Base-by-base conservation (phyloP, 2,113 vertebrate species). In the Larimichthys crocea region DNA sequence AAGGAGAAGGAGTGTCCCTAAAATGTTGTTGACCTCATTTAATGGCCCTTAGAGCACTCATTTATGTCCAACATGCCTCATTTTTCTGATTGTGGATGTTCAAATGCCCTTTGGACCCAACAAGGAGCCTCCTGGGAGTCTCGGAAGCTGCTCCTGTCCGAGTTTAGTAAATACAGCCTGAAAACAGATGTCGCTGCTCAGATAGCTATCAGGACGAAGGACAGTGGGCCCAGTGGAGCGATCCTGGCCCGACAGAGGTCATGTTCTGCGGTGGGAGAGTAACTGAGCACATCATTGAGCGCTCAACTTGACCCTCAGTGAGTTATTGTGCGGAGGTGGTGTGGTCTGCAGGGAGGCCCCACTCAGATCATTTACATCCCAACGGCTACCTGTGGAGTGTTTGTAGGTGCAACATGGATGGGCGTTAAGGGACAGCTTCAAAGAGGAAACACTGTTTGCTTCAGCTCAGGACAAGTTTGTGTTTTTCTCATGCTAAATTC, bases 111-210 rank as follows among this genome's bases (percentile, higher is more conserved):
- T 75, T 48, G 59, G 74, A 86, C 86, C 75, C 72, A 70, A 81
- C 76, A 74, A 84, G 70, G 80, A 76, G 84, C 65, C 84, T 82
- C 86, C n/a, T 29, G 90, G 88, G 90, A 85, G 26, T 46, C 59
- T 52, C 10, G 19, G 64, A 61, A 87, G 80, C 79, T 70, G 80
- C 86, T 91, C 29, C 80, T 56, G 78, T 86, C 68, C 50, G 42
- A 42, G 46, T 89, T 89, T 79, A 79, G 84, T 85, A 82, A 90
- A 90, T 77, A 86, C 74, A 80, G 61, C 65, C 84, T 80, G 82
- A 81, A 91, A 92, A 87, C 85, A 86, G 86, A 89, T 89, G 88
- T 85, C n/a, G 17, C 46, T 53, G 35, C 85, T 83, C 76, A 82
- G 88, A 87, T 80, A 60, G 63, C 65, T 42, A 69, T 86, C 77